phyloP scores from a whole-genome alignment of 2,113 vertebrate species.

The Caranx melampygus region DNA sequence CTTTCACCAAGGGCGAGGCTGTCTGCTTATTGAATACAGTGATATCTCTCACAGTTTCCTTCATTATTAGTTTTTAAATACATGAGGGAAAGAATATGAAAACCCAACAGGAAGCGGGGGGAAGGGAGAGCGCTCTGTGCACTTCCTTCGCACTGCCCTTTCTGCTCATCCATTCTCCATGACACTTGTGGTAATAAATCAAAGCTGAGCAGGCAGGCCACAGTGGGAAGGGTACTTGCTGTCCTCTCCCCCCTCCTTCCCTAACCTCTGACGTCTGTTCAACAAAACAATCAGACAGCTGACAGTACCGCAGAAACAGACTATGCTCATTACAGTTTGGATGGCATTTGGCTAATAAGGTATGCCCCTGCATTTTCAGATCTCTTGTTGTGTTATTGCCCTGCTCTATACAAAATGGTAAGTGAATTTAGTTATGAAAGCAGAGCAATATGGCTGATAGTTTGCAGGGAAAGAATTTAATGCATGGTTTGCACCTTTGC shows the following conservation, averaged over 20 bases:
- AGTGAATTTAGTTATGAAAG: not conserved
- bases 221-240: slow-evolving; percentile 45
- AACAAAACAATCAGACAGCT: slow-evolving; percentile 58
- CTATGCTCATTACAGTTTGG: slow-evolving; percentile 17
- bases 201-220: slow-evolving; percentile 65
- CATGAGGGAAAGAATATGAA: not conserved
- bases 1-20: not conserved
- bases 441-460: not conserved
- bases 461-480: not conserved
- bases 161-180: slow-evolving; percentile 70
- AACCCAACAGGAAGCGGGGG: slow-evolving; percentile 10
- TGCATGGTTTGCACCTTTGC: not conserved
- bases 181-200: slow-evolving; percentile 78
- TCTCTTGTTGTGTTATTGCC: not conserved
- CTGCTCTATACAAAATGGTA: not conserved
- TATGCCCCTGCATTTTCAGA: not conserved
- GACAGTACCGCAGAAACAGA: slow-evolving; percentile 37
- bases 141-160: slow-evolving; percentile 58
- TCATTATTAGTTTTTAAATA: not conserved
- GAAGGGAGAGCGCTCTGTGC: slow-evolving; percentile 9
- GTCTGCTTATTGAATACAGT: not conserved
- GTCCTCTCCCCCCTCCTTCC: slow-evolving; percentile 24
- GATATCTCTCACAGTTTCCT: slow-evolving; percentile 4
- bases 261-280: slow-evolving; percentile 47
- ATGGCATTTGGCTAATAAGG: slow-evolving; percentile 32